These are phyloP conservation scores for Meteorus cinctellus DNA, from an alignment of 2,888 invertebrate species.

Conservation along the genomic window DNA sequence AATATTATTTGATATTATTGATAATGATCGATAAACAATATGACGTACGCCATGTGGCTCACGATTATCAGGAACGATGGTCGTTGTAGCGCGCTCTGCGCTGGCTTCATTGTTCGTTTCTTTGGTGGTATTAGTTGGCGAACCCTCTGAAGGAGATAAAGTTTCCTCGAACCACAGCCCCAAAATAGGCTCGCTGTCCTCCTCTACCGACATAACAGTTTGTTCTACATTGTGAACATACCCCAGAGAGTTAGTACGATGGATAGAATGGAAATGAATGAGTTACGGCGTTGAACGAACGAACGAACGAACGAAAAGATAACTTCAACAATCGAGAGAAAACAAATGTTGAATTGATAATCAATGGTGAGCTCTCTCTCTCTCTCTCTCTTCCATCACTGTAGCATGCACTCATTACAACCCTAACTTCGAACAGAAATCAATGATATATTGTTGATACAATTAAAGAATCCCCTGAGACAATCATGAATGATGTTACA, in stretches of 20 bases:
- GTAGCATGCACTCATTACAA: slow-evolving; percentile 42
- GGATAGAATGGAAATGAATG: slow-evolving; percentile 56
- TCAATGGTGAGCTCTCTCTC: slow-evolving; percentile 42
- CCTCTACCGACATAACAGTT: slow-evolving; percentile 75
- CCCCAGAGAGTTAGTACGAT: slow-evolving; percentile 63
- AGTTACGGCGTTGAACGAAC: slow-evolving; percentile 41
- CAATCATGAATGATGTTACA: not conserved
- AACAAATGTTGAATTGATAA: slow-evolving; percentile 39
- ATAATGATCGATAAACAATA: not conserved
- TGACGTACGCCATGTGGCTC: slow-evolving; percentile 82
- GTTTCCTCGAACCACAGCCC: slow-evolving; percentile 97
- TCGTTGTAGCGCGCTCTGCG: slow-evolving; percentile 74
- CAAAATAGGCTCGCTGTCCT: slow-evolving; percentile 88
- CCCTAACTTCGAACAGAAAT: not conserved
- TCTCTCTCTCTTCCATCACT: slow-evolving; percentile 59
- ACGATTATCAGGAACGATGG: slow-evolving; percentile 84
- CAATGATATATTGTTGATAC: slow-evolving; percentile 6
- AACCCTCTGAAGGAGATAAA: slow-evolving; percentile 83
- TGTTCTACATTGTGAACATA: slow-evolving; percentile 65
- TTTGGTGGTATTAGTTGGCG: slow-evolving; percentile 77
- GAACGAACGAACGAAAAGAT: slow-evolving; percentile 21
- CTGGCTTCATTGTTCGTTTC: slow-evolving; percentile 75
- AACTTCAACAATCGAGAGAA: slow-evolving; percentile 27
- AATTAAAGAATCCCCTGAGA: not conserved
- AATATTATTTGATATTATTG: not conserved